Base-by-base conservation (phyloP, 2,888 invertebrate species). In the Liopterus haemorrhoidalis region DNA sequence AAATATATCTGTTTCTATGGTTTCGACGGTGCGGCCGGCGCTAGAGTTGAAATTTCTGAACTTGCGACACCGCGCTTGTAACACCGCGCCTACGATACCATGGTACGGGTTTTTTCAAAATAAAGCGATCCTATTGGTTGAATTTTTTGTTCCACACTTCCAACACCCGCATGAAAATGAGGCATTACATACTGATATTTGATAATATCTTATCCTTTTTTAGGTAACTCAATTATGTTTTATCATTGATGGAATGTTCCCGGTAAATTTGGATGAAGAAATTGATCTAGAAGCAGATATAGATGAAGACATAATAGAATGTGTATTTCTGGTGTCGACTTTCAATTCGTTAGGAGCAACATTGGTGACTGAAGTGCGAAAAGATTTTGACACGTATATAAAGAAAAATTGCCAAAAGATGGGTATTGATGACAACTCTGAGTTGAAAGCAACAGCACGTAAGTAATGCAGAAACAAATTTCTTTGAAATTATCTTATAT, bases 311-410 rank as follows among this genome's bases (percentile, higher is more conserved):
- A 70, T 82, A 6, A 68, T 87, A 8, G 85, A 86, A 60, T 82
- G 85, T 41, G 75, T 78, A 39, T 90, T 85, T 65, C 61, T 80
- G 5, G 75, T 85, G 70, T 78, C 85, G 1, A 71, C 91, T 56
- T 91, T 88, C 66, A 86, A 83, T 68, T 93, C 92, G 1, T 64
- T 94, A 5, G 94, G 94, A 0, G 91, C 89, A 0, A 67, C 82
- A 1, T 71, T 93, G 4, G 64, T 85, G 0, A 82, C 79, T 47
- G 74, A 80, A 31, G 81, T 81, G 5, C 74, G 85, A 4, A 59
- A 69, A 2, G 75, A 80, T 47, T 92, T 92, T 61, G 93, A 94
- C 65, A 76, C 73, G 12, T 89, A 82, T 60, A 70, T 91, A 53
- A 92, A 92, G 66, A 76, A 78, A 55, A 71, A 75, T n/a, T 74